These are phyloP conservation scores for Holacanthella duospinosa DNA, from an alignment of 2,888 invertebrate species.

Conservation along the genomic window DNA sequence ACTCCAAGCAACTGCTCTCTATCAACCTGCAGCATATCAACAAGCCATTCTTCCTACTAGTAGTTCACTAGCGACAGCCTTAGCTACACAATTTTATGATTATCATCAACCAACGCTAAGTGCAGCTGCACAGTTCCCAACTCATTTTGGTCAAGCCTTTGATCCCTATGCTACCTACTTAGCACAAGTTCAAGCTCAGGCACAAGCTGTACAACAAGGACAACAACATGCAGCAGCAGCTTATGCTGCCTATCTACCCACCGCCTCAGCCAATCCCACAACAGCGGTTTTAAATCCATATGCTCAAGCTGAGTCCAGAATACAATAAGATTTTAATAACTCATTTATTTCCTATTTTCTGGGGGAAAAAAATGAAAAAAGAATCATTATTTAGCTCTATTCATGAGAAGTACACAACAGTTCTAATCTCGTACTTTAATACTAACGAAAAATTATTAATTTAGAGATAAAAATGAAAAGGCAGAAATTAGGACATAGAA, in stretches of 20 bases:
- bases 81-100: slow-evolving; percentile 22
- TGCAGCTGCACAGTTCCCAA: slow-evolving; percentile 15
- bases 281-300: slow-evolving; percentile 20
- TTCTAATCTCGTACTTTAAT: slow-evolving; percentile 1
- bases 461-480: too few species aligned
- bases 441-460: background rate
- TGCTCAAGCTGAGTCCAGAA: slow-evolving; percentile 18
- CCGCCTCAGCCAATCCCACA: slow-evolving; percentile 9
- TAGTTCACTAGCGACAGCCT: slow-evolving; percentile 31
- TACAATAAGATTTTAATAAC: slow-evolving; percentile 17
- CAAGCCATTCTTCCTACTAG: slow-evolving; percentile 51
- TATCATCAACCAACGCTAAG: slow-evolving; percentile 14
- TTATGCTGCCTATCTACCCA: slow-evolving; percentile 22
- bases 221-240: slow-evolving; percentile 15
- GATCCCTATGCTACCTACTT: slow-evolving; percentile 20
- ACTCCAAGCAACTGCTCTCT: slow-evolving; percentile 31
- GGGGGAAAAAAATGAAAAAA: background rate
- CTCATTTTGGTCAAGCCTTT: slow-evolving; percentile 27
- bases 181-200: slow-evolving; percentile 5
- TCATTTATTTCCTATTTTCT: background rate
- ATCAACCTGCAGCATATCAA: slow-evolving; percentile 44
- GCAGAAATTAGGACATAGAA: too few species aligned
- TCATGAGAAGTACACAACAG: too few species aligned
- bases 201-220: slow-evolving; percentile 6
- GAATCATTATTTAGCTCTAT: background rate